Evolutionary conservation across 2,888 invertebrate genomes (phyloP).

Genomic region (Caenorhabditis sp.): DNA sequence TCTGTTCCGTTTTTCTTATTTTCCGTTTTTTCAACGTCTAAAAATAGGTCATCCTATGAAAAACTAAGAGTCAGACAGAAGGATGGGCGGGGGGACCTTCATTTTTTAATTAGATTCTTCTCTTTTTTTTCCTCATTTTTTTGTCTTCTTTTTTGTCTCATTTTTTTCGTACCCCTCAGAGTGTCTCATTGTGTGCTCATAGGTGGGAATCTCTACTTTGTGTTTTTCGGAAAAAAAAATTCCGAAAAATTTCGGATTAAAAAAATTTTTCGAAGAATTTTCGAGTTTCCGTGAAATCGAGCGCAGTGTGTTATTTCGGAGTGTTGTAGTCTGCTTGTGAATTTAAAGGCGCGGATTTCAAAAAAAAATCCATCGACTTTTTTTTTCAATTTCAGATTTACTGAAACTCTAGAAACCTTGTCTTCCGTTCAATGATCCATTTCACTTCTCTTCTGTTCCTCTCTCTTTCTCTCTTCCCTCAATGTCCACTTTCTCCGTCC

Average conservation of each 20-base stretch:
- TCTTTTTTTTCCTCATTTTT: slow-evolving; percentile 6
- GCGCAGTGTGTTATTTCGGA: too few relatives aligned
- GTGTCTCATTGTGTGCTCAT: too few relatives aligned
- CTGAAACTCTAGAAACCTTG: neutral
- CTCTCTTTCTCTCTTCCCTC: neutral
- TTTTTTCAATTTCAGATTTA: neutral
- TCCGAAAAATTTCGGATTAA: too few relatives aligned
- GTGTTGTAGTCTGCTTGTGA: too few relatives aligned
- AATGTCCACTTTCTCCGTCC: neutral
- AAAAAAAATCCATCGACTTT: neutral
- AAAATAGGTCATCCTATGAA: slow-evolving; percentile 2
- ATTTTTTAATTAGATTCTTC: slow-evolving; percentile 39
- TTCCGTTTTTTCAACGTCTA: neutral
- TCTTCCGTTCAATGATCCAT: slow-evolving; percentile 35
- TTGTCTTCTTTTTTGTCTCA: slow-evolving; percentile 4
- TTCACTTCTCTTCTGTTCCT: neutral
- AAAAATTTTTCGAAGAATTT: too few relatives aligned
- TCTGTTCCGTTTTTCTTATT: slow-evolving; percentile 15
- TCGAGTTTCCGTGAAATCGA: too few relatives aligned
- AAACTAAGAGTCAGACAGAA: neutral
- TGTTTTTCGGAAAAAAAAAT: too few relatives aligned
- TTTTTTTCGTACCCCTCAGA: too few relatives aligned
- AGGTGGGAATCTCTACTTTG: too few relatives aligned
- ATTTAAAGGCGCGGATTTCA: too few relatives aligned
- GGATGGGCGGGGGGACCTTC: neutral